These are phyloP conservation scores for Sitophilus oryzae DNA, from an alignment of 1,140 invertebrate genomes.

Conservation along the genomic window DNA sequence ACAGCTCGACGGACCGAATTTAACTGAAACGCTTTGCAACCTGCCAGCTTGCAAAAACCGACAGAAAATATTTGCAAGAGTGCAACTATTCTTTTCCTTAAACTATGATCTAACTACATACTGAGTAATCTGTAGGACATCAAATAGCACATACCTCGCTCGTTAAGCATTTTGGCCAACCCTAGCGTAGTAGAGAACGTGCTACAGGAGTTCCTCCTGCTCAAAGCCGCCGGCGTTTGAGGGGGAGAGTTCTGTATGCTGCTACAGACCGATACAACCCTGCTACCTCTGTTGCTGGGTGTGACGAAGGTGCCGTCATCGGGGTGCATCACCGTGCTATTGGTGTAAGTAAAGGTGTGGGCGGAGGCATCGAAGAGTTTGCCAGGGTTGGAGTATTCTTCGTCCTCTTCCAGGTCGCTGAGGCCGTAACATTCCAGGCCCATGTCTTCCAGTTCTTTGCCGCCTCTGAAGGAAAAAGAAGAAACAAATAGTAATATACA, in stretches of 20 bases:
- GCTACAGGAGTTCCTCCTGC: conserved; percentile 63
- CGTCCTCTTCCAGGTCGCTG: conserved; percentile 86
- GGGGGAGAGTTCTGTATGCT: conserved; percentile 48
- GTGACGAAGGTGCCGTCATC: conserved; percentile 67
- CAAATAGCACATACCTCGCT: conserved; percentile 52
- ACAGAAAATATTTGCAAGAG: too few relatives aligned
- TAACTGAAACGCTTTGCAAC: too few relatives aligned
- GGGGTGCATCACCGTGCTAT: conserved; percentile 84
- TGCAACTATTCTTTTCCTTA: too few relatives aligned
- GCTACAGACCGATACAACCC: conserved; percentile 43
- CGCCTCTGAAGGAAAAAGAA: conserved; percentile 57
- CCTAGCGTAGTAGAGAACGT: conserved; percentile 76
- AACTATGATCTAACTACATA: too few relatives aligned
- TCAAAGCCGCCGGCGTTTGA: conserved; percentile 55
- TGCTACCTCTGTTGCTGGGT: conserved; percentile 47
- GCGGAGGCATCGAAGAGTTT: conserved; percentile 71
- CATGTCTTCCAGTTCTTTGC: conserved; percentile 68
- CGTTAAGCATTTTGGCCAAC: conserved; percentile 73
- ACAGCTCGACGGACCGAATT: too few relatives aligned
- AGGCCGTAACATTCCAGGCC: conserved; percentile 74
- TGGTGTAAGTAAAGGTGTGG: conserved; percentile 81
- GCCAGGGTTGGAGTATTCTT: conserved; percentile 66
- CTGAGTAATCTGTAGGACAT: not conserved
- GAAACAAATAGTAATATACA: too few relatives aligned
- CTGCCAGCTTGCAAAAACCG: too few relatives aligned